These are phyloP conservation scores for Atherinosoma microstoma DNA, from an alignment of 2,797 vertebrate genomes.

Conservation along the genomic window DNA sequence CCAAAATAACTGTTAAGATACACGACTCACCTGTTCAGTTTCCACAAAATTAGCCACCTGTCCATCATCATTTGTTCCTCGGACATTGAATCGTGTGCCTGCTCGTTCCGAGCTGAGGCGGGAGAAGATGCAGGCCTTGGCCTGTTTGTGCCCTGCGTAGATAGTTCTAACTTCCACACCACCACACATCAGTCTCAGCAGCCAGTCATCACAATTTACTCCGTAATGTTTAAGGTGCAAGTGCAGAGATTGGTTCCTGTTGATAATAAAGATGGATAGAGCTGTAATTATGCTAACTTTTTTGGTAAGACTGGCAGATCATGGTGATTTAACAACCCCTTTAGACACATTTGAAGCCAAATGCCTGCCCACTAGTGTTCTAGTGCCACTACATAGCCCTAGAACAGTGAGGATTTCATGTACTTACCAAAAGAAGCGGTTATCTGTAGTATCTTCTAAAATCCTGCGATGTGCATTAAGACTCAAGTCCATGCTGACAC, in stretches of 20 bases:
- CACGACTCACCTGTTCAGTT: slow-evolving; percentile 91
- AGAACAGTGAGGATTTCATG: background rate
- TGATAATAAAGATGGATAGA: slow-evolving; percentile 6
- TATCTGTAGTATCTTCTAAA: slow-evolving; percentile 93
- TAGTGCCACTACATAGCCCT: background rate
- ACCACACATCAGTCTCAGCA: slow-evolving; percentile 96
- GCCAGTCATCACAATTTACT: slow-evolving; percentile 96
- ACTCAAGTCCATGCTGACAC: slow-evolving; percentile 93
- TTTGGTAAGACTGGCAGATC: background rate
- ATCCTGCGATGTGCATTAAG: slow-evolving; percentile 94
- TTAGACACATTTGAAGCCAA: background rate
- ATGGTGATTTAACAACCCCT: background rate
- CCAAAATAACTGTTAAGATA: background rate
- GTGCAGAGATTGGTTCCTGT: slow-evolving; percentile 97
- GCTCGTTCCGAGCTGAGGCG: slow-evolving; percentile 96
- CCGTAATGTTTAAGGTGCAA: slow-evolving; percentile 97
- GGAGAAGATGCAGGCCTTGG: slow-evolving; percentile 97
- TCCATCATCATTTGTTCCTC: slow-evolving; percentile 96
- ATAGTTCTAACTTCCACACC: slow-evolving; percentile 98
- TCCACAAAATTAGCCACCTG: slow-evolving; percentile 99
- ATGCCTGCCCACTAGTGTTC: background rate
- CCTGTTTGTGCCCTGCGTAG: slow-evolving; percentile 97
- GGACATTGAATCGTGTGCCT: slow-evolving; percentile 95
- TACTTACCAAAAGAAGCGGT: slow-evolving; percentile 96
- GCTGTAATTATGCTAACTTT: background rate